A percentile compares a stretch with the other conserved stretches of the same genome.
These are phyloP conservation scores for Carposina sasakii DNA, from an alignment of 1,140 invertebrate genomes.

Conservation along the genomic window DNA sequence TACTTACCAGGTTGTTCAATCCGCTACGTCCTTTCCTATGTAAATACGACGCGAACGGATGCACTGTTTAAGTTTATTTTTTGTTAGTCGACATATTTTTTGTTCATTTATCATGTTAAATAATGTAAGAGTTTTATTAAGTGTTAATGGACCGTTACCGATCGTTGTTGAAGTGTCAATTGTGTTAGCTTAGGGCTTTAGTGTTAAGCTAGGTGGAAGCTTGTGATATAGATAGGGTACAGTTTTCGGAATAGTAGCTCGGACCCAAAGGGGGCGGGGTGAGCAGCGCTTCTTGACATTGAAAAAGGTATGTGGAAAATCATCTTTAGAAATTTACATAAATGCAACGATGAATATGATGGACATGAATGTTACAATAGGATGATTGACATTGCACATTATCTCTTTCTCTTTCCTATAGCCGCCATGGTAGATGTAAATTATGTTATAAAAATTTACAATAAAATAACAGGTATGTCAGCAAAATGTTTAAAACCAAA, in stretches of 20 bases:
- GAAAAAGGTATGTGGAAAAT: no score
- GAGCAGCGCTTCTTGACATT: no score
- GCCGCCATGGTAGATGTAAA: no score
- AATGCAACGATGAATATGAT: no score
- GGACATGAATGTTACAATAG: no score
- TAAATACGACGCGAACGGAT: conserved; percentile 40
- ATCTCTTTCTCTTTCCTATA: no score
- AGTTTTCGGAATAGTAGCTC: conserved; percentile 25
- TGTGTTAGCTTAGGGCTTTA: conserved; percentile 57
- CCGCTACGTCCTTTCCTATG: conserved; percentile 21
- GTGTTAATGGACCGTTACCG: conserved; percentile 57
- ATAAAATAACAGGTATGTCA: no score
- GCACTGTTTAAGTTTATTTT: conserved; percentile 34
- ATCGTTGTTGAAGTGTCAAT: conserved; percentile 64
- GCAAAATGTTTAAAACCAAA: no score
- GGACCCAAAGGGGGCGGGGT: conserved; percentile 33
- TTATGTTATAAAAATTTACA: no score
- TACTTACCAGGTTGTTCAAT: conserved; percentile 30
- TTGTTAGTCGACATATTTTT: conserved; percentile 56
- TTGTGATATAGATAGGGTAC: conserved; percentile 61
- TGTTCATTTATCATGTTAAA: conserved; percentile 60
- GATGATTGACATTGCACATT: no score
- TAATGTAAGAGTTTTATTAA: conserved; percentile 69
- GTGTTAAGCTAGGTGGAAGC: conserved; percentile 64
- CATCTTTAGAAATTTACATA: no score